Evolutionary conservation across 2,888 invertebrate species (phyloP).

Genomic region (Folsomia candida): DNA sequence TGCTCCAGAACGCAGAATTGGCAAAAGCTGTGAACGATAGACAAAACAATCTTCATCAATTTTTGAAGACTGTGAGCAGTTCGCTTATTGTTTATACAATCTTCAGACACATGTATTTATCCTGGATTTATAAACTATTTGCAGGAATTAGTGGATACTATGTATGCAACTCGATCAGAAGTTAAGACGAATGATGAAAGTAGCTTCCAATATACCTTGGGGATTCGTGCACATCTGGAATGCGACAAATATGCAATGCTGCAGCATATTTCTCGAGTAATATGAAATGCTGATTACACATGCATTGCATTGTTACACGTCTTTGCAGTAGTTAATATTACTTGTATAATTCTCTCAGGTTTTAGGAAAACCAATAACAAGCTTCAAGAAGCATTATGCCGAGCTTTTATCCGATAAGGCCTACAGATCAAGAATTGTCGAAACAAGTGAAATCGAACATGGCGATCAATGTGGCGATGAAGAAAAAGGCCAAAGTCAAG

Average conservation of each 20-base stretch:
- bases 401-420: background rate
- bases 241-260: slow-evolving; percentile 20
- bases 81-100: background rate
- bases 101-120: no score
- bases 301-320: background rate
- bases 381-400: slow-evolving; percentile 10
- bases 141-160: slow-evolving; percentile 21
- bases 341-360: background rate
- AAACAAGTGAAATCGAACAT: background rate
- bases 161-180: slow-evolving; percentile 17
- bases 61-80: slow-evolving; percentile 22
- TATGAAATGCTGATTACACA: background rate
- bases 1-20: slow-evolving; percentile 2
- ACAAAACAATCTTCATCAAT: slow-evolving; percentile 9
- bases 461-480: background rate
- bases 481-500: background rate
- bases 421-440: no score
- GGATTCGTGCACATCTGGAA: slow-evolving; percentile 22
- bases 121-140: background rate
- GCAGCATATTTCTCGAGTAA: slow-evolving; percentile 21
- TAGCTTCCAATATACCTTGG: slow-evolving; percentile 18
- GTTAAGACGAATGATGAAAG: background rate
- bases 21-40: background rate
- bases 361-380: background rate
- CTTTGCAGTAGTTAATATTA: background rate